Percentiles rank a stretch among this genome's conserved stretches.
Conservation (phyloP, 2,888 invertebrate species). For the Epistrophe eligans region DNA sequence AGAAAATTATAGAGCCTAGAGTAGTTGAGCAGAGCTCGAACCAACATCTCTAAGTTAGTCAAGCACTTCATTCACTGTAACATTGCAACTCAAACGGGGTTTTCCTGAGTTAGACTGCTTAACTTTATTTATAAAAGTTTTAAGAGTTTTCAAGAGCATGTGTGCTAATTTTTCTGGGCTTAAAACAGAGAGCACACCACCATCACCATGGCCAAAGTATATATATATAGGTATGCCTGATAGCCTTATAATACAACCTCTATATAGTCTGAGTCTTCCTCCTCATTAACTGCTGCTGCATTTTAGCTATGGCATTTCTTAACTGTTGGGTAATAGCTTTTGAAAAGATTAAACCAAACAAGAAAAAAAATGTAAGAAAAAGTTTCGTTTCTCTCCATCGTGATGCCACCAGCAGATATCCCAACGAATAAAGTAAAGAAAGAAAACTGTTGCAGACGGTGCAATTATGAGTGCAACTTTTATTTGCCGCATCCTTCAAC, state of each 20-base stretch:
- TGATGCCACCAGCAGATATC: slow-evolving; percentile 52
- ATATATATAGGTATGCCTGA: no score
- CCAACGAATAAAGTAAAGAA: slow-evolving; percentile 40
- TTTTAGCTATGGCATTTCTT: slow-evolving; percentile 35
- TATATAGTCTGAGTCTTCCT: slow-evolving; percentile 37
- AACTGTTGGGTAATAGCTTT: slow-evolving; percentile 46
- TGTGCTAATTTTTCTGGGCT: not conserved
- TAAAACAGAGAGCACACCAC: not conserved
- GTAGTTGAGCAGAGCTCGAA: no score
- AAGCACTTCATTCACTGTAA: not conserved
- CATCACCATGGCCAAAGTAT: not conserved
- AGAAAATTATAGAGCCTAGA: no score
- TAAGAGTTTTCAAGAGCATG: not conserved
- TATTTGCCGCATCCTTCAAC: slow-evolving; percentile 37
- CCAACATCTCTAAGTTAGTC: not conserved
- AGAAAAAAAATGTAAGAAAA: not conserved
- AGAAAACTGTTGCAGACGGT: slow-evolving; percentile 62
- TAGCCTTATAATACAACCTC: slow-evolving; percentile 7
- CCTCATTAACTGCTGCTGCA: slow-evolving; percentile 62
- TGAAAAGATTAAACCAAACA: slow-evolving; percentile 43
- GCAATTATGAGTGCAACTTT: slow-evolving; percentile 64
- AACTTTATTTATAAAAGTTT: not conserved
- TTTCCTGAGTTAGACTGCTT: not conserved
- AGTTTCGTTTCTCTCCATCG: not conserved
- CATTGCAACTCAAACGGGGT: not conserved